phyloP scores from a whole-genome alignment of 1,140 invertebrate genomes.

The Microplitis mediator region DNA sequence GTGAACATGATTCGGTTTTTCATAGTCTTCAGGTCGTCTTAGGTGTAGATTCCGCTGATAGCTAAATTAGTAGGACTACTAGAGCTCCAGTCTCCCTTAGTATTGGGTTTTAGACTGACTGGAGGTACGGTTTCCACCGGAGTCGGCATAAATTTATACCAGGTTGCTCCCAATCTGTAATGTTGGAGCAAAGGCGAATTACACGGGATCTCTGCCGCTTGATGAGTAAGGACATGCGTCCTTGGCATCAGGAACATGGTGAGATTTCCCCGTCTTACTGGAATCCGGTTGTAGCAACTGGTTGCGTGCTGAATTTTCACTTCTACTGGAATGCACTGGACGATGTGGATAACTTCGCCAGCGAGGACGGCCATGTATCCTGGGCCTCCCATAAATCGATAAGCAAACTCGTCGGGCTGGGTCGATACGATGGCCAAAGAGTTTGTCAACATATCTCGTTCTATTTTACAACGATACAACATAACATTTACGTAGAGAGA shows the following conservation, averaged over 20 bases:
- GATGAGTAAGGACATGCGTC: constrained; percentile 23
- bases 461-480: constrained; percentile 5
- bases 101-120: background rate
- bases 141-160: background rate
- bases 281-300: constrained; percentile 33
- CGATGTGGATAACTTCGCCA: constrained; percentile 31
- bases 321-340: constrained; percentile 31
- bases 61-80: background rate
- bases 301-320: constrained; percentile 14
- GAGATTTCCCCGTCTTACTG: constrained; percentile 15
- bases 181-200: constrained; percentile 19
- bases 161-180: constrained; percentile 21
- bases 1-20: background rate
- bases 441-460: constrained; percentile 14
- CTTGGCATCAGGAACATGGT: constrained; percentile 24
- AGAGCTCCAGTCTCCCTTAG: background rate
- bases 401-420: constrained; percentile 34
- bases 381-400: constrained; percentile 30
- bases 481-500: constrained; percentile 16
- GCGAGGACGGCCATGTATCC: constrained; percentile 31
- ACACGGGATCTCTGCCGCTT: background rate
- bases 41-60: background rate
- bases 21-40: background rate
- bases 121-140: background rate
- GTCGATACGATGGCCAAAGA: constrained; percentile 17